Evolutionary conservation across 1,140 invertebrate genomes (phyloP).

Genomic region (Potamilus streckersoni): DNA sequence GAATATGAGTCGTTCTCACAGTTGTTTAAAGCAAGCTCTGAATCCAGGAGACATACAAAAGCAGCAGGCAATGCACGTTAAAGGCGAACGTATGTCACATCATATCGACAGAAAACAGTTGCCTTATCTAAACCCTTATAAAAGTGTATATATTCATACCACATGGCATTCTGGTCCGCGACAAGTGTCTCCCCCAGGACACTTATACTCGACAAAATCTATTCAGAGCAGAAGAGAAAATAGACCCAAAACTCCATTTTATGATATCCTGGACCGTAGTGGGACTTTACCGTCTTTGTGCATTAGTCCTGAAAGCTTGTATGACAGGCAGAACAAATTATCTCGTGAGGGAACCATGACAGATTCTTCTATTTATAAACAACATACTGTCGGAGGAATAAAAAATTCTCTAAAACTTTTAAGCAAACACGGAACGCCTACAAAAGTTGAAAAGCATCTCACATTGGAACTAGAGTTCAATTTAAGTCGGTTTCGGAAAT

Average conservation of each 20-base stretch:
- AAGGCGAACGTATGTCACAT: conserved; percentile 31
- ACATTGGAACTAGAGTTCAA: conserved; percentile 40
- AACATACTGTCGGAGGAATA: conserved; percentile 39
- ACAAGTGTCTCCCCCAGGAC: conserved; percentile 18
- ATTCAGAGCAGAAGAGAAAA: conserved; percentile 7
- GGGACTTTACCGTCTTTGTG: conserved; percentile 42
- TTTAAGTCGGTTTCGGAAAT: conserved; percentile 39
- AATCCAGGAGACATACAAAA: conserved; percentile 32
- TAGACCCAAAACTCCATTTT: conserved; percentile 39
- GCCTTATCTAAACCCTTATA: conserved; percentile 8
- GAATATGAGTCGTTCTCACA: conserved; percentile 23
- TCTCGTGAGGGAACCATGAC: conserved; percentile 7
- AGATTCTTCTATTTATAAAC: conserved; percentile 23
- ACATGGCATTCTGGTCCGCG: conserved; percentile 7
- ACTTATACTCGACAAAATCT: conserved; percentile 20
- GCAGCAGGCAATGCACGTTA: conserved; percentile 36
- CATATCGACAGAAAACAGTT: conserved; percentile 4
- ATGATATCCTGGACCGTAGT: conserved; percentile 42
- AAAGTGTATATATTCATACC: conserved; percentile 3
- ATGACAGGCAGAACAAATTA: conserved; percentile 4
- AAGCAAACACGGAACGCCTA: conserved; percentile 38
- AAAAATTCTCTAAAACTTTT: conserved; percentile 37
- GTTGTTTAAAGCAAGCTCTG: conserved; percentile 25
- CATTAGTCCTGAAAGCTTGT: conserved; percentile 27
- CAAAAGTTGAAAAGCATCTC: conserved; percentile 43